Evolutionary conservation across 2,113 vertebrate genomes (phyloP).

Genomic region (Macaca nemestrina): DNA sequence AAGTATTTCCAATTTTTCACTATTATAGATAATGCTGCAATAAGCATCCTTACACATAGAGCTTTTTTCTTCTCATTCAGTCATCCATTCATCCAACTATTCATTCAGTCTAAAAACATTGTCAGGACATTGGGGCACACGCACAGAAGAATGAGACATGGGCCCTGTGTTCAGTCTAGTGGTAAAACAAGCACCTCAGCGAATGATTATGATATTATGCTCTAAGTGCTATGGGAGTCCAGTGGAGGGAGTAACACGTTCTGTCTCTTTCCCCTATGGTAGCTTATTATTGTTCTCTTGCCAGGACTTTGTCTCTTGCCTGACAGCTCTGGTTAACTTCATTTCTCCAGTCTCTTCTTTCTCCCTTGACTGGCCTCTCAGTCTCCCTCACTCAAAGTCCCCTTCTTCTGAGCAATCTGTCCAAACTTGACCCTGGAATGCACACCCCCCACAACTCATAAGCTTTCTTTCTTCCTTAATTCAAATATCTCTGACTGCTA

Average conservation of each 20-base stretch:
- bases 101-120: not conserved
- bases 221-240: not conserved
- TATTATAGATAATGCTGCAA: constrained; percentile 15
- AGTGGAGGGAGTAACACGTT: not conserved
- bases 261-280: not conserved
- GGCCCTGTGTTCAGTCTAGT: not conserved
- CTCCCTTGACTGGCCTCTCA: not conserved
- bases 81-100: constrained; percentile 9
- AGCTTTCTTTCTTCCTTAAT: constrained; percentile 12
- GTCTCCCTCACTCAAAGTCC: not conserved
- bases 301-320: not conserved
- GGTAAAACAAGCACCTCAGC: not conserved
- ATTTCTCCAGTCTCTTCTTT: constrained; percentile 9
- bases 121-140: not conserved
- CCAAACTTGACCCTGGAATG: not conserved
- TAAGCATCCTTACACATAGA: constrained; percentile 32
- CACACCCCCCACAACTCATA: not conserved
- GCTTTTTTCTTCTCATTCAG: constrained; percentile 2
- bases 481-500: not conserved
- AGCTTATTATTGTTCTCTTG: constrained; percentile 33
- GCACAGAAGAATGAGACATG: not conserved
- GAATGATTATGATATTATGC: not conserved
- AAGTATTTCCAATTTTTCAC: constrained; percentile 60
- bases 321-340: constrained; percentile 9
- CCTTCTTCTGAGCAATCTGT: not conserved